phyloP scores from a whole-genome alignment of 2,888 invertebrate species.

The Cryptocheilus praepositus region DNA sequence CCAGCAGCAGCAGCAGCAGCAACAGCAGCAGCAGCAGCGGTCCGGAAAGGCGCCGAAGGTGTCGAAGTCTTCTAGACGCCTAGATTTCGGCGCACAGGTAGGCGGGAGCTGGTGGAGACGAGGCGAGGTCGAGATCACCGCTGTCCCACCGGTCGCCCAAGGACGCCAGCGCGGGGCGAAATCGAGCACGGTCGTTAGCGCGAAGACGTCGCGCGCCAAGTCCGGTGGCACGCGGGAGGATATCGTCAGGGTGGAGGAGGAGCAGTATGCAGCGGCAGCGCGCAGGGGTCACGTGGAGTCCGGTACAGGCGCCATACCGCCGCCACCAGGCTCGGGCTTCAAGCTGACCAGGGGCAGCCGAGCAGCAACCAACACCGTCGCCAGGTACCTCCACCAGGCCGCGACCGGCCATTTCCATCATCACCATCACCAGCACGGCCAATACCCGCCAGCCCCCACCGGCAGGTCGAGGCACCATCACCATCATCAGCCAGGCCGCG shows the following conservation, averaged over 20 bases:
- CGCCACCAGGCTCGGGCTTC: constrained; percentile 69
- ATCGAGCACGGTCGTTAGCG: constrained; percentile 33
- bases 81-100: constrained; percentile 52
- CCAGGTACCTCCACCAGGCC: constrained; percentile 70
- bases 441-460: constrained; percentile 55
- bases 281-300: constrained; percentile 67
- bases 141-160: constrained; percentile 25
- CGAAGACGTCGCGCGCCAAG: constrained; percentile 46
- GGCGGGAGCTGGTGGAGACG: constrained; percentile 52
- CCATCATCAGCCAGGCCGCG: constrained; percentile 76
- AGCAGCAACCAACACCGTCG: constrained; percentile 62
- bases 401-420: constrained; percentile 57
- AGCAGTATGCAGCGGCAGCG: constrained; percentile 70
- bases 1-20: constrained; percentile 60
- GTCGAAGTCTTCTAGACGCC: constrained; percentile 18
- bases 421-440: constrained; percentile 55
- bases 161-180: constrained; percentile 29
- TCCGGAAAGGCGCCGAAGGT: not conserved
- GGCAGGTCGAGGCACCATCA: constrained; percentile 67
- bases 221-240: constrained; percentile 42
- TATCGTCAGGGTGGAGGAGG: constrained; percentile 67
- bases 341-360: constrained; percentile 75
- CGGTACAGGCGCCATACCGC: constrained; percentile 70
- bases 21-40: constrained; percentile 63
- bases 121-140: constrained; percentile 6